These are phyloP conservation scores for Epicampocera succincta DNA, from an alignment of 2,888 invertebrate genomes.

Conservation along the genomic window DNA sequence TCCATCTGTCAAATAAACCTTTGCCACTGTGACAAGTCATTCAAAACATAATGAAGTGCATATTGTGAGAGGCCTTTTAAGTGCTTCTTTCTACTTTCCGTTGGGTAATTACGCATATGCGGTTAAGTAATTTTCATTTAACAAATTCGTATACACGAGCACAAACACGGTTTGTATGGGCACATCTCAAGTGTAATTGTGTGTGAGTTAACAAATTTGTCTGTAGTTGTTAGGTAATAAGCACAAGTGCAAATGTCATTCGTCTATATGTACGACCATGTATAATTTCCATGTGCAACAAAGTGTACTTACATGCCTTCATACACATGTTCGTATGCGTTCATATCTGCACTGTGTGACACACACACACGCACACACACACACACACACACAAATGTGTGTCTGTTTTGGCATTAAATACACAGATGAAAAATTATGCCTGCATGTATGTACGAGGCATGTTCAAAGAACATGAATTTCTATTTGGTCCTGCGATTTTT, in stretches of 20 bases:
- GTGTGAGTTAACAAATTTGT: constrained; percentile 20
- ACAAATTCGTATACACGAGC: constrained; percentile 30
- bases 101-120: constrained; percentile 49
- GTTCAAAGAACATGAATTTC: no score
- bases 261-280: constrained; percentile 29
- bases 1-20: no score
- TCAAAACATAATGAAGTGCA: constrained; percentile 5
- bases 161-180: not conserved
- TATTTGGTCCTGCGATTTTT: no score
- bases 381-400: not conserved
- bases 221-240: constrained; percentile 43
- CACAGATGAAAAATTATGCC: not conserved
- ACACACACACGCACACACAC: not conserved
- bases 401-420: not conserved
- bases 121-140: constrained; percentile 54
- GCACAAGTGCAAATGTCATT: constrained; percentile 66
- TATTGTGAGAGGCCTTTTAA: not conserved
- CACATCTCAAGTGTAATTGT: constrained; percentile 4
- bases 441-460: not conserved
- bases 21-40: not conserved
- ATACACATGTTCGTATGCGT: not conserved
- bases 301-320: not conserved
- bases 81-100: not conserved
- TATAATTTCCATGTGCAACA: not conserved
- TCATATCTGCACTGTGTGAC: not conserved